Percentiles rank a stretch among this genome's conserved stretches.
These are phyloP conservation scores for Drosophila atripex DNA, from an alignment of 2,888 invertebrate species.

Conservation along the genomic window DNA sequence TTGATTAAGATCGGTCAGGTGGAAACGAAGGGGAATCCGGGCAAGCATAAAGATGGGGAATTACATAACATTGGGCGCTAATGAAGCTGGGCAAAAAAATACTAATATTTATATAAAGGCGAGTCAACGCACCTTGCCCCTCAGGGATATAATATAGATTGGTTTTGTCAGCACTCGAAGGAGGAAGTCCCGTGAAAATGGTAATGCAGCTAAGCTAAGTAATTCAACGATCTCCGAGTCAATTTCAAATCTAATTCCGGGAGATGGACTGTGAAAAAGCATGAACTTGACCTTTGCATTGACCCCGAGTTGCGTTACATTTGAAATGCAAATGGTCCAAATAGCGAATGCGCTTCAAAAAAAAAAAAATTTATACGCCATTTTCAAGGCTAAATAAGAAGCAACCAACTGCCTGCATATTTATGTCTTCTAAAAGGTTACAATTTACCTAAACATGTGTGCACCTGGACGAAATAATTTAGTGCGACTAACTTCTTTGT, in stretches of 20 bases:
- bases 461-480: background rate
- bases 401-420: background rate
- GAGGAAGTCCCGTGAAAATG: background rate
- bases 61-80: conserved; percentile 50
- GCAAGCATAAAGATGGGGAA: background rate
- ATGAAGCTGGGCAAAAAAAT: conserved; percentile 52
- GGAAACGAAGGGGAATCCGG: conserved; percentile 4
- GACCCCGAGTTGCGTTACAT: conserved; percentile 14
- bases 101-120: conserved; percentile 32
- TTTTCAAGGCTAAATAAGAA: background rate
- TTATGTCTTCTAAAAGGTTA: background rate
- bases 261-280: conserved; percentile 2
- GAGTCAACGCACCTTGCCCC: conserved; percentile 18
- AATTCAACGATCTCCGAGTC: conserved; percentile 18
- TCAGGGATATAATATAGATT: conserved; percentile 15
- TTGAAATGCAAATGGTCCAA: conserved; percentile 32
- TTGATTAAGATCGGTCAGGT: conserved; percentile 55
- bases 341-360: background rate
- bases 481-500: background rate
- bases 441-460: background rate
- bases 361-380: background rate
- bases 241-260: conserved; percentile 30
- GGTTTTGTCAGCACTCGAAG: background rate
- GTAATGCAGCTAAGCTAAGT: background rate
- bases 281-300: conserved; percentile 33